These are phyloP conservation scores for Stictocephala bisonia DNA, from an alignment of 2,888 invertebrate genomes.

Conservation along the genomic window DNA sequence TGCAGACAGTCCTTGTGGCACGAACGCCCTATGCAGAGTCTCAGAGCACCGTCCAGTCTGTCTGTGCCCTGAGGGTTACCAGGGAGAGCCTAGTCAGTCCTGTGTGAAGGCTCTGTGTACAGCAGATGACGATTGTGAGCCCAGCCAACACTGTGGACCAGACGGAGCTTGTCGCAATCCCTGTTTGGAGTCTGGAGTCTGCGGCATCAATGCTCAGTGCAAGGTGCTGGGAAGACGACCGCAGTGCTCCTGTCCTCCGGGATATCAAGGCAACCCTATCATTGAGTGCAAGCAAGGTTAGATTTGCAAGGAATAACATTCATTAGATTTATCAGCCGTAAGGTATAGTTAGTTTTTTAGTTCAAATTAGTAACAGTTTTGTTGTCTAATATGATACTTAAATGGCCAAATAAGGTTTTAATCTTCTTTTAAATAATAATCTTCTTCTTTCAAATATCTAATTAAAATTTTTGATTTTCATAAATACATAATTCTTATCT, in stretches of 20 bases:
- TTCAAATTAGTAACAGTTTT: no score
- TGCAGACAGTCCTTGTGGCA: constrained; percentile 77
- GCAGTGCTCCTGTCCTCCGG: constrained; percentile 81
- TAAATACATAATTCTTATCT: no score
- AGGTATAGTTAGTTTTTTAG: no score
- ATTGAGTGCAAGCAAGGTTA: constrained; percentile 75
- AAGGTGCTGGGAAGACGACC: constrained; percentile 80
- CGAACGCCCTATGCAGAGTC: constrained; percentile 82
- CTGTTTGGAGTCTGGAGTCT: constrained; percentile 79
- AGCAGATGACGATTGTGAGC: constrained; percentile 79
- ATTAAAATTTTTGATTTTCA: no score
- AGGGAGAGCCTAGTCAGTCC: constrained; percentile 78
- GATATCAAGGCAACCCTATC: constrained; percentile 77
- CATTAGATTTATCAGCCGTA: no score
- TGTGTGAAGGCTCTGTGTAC: constrained; percentile 80
- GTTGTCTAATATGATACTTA: no score
- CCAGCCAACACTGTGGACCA: constrained; percentile 78
- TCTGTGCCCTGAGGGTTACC: constrained; percentile 86
- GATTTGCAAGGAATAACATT: no score
- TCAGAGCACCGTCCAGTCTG: constrained; percentile 86
- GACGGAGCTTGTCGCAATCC: constrained; percentile 84
- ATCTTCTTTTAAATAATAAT: no score
- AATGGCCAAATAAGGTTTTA: no score
- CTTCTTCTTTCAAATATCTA: no score
- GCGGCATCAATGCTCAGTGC: constrained; percentile 88